Percentiles rank a stretch among this genome's conserved stretches.
Conservation (phyloP, 2,797 vertebrate genomes). For the Falco cherrug region DNA sequence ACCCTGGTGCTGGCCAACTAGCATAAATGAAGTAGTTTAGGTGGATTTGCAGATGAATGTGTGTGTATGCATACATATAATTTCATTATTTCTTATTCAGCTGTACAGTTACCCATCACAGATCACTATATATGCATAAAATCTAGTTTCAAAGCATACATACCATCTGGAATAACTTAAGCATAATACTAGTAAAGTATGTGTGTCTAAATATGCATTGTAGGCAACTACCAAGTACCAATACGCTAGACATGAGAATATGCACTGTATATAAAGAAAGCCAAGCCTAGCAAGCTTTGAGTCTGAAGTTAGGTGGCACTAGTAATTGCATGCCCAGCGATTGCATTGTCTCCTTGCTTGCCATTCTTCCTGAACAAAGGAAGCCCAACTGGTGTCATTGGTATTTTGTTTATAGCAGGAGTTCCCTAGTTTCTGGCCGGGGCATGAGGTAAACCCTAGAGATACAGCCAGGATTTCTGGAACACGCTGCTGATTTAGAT, state of each 20-base stretch:
- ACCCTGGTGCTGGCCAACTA: background rate
- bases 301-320: background rate
- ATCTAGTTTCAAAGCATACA: background rate
- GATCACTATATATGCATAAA: background rate
- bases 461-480: background rate
- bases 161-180: background rate
- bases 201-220: background rate
- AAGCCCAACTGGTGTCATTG: background rate
- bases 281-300: fast-evolving
- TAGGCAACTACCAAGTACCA: background rate
- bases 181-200: background rate
- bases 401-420: background rate
- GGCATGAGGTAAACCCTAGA: background rate
- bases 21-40: background rate
- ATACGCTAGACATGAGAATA: background rate
- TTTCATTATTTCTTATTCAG: background rate
- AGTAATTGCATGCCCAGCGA: background rate
- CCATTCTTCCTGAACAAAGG: background rate
- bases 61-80: background rate
- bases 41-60: background rate
- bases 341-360: background rate
- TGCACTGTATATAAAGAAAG: background rate
- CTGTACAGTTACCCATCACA: background rate
- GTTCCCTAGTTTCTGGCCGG: background rate
- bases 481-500: background rate